Evolutionary conservation across 2,797 vertebrate genomes (phyloP), one percentile per base, ranked within the genome.

Genomic region (Muscicapa striata): DNA sequence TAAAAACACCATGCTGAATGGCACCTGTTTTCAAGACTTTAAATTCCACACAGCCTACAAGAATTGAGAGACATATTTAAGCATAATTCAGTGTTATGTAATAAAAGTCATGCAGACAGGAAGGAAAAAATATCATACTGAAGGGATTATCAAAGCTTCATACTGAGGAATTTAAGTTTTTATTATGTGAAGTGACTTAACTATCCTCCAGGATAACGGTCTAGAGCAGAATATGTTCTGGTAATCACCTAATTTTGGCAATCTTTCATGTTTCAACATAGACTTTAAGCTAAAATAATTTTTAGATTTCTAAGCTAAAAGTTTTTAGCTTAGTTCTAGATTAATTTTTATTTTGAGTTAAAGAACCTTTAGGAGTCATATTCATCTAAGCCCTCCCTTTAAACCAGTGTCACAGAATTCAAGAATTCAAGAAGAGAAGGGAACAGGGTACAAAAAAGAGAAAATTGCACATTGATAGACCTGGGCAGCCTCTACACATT

Each of bases 11-110:
- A 5, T 4, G 54, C 40, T 75, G 82, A 87, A 87, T 52, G 66
- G 20, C 84, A 91, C 74, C 58, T 91, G 38, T 41, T 92, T 89
- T 72, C 78, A 62, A 87, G 54, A 66, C 75, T 62, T 93, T 87
- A 87, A 92, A 87, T 91, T 81, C 23, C 36, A 45, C 40, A 48
- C 1, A 2, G 43, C 76, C 70, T 62, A 84, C 79, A 59, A 45
- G 66, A 89, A 72, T 1, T 16, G 66, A 38, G 43, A 79, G n/a
- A 74, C 58, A 59, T 34, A 89, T 81, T 94, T 92, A 85, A 95
- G 51, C 22, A 83, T n/a, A 85, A 89, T 74, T 87, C 57, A 86
- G 26, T 49, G 43, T 87, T 93, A 76, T 17, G 13, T 24, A 91
- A 89, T 40, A 66, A 21, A 89, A 87, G 15, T 54, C 16, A 68